Percentiles rank a stretch among this genome's conserved stretches.
phyloP scores from a whole-genome alignment of 2,113 vertebrate species.

The Urocitellus parryii region DNA sequence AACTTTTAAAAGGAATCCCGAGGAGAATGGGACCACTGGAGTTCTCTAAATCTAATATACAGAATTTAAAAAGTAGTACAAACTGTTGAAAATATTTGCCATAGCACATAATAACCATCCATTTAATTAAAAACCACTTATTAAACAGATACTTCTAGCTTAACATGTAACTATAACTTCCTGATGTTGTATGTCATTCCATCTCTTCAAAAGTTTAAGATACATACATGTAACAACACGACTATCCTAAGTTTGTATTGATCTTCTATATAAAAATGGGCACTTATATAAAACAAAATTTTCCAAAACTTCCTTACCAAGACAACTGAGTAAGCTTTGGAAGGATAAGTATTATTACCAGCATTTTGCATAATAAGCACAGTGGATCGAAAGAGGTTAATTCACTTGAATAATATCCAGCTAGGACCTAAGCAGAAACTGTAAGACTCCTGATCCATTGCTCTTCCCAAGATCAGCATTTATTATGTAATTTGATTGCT shows the following conservation, averaged over 20 bases:
- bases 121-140: neutral
- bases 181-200: neutral
- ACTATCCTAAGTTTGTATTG: neutral
- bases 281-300: neutral
- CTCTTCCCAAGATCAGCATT: neutral
- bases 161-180: neutral
- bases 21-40: neutral
- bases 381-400: neutral
- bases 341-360: neutral
- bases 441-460: neutral
- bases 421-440: neutral
- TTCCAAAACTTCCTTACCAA: neutral
- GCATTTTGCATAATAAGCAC: neutral
- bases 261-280: neutral
- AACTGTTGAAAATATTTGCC: neutral
- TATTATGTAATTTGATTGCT: neutral
- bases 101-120: neutral
- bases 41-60: neutral
- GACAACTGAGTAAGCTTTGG: neutral
- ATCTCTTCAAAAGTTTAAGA: neutral
- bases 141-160: constrained; percentile 8
- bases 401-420: neutral
- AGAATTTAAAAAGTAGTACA: neutral
- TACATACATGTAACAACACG: neutral
- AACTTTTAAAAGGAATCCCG: neutral